Percentiles rank a stretch among this genome's conserved stretches.
Conservation (phyloP, 2,113 vertebrate genomes). For the Anser cygnoides region DNA sequence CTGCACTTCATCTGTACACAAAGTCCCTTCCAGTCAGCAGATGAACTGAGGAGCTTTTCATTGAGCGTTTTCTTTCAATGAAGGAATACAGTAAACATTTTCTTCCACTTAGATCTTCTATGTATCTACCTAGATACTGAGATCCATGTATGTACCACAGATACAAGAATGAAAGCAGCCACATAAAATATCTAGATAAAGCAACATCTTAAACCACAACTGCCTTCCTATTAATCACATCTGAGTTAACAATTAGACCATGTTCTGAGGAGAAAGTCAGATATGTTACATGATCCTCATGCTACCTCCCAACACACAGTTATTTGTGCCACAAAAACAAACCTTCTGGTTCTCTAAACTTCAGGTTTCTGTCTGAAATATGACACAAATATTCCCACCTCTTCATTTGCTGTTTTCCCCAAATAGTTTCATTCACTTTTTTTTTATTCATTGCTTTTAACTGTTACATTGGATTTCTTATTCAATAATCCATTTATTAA, state of each 20-base stretch:
- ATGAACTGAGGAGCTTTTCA: not conserved
- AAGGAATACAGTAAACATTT: not conserved
- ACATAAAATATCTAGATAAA: not conserved
- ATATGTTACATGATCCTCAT: accelerated
- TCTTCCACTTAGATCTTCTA: not conserved
- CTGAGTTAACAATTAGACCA: not conserved
- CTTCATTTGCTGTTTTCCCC: not conserved
- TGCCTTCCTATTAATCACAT: not conserved
- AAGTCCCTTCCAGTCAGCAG: not conserved
- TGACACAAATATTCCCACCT: not conserved
- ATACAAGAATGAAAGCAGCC: accelerated
- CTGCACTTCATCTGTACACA: not conserved
- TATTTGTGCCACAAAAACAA: not conserved
- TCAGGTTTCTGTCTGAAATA: not conserved
- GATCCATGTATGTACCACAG: not conserved
- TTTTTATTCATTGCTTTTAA: not conserved
- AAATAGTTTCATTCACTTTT: not conserved
- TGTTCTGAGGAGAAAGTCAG: not conserved
- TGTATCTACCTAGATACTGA: not conserved
- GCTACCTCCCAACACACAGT: not conserved
- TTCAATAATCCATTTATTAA: not conserved
- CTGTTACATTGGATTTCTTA: not conserved
- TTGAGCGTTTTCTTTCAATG: not conserved
- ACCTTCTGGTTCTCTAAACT: not conserved
- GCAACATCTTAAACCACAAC: not conserved